Evolutionary conservation across 2,113 vertebrate genomes (phyloP).

Genomic region (Pholis gunnellus): DNA sequence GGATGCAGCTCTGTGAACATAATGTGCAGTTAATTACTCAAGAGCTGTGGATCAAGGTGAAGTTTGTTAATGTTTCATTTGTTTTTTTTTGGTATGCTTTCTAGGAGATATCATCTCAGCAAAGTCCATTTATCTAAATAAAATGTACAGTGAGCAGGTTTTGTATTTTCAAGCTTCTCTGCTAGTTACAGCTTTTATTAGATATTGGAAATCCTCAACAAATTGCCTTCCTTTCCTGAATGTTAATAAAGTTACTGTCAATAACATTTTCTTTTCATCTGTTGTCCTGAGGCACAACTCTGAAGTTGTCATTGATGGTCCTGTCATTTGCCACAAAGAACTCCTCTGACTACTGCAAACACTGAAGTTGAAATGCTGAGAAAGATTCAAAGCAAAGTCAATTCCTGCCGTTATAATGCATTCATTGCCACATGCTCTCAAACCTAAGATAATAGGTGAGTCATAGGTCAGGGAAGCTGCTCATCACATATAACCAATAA

Average conservation of each 20-base stretch:
- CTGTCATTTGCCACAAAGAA: constrained; percentile 37
- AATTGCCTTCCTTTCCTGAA: constrained; percentile 48
- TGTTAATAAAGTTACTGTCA: constrained; percentile 54
- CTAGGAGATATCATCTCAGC: constrained; percentile 63
- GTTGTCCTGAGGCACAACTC: constrained; percentile 38
- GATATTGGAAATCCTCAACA: constrained; percentile 56
- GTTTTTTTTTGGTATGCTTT: constrained; percentile 43
- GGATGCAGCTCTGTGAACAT: constrained; percentile 52
- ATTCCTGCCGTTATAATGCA: neutral
- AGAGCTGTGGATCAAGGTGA: constrained; percentile 76
- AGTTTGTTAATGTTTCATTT: constrained; percentile 57
- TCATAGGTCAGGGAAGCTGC: neutral
- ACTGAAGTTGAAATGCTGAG: constrained; percentile 5
- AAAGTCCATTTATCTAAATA: constrained; percentile 67
- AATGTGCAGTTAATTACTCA: constrained; percentile 69
- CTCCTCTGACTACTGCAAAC: neutral
- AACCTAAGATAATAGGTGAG: neutral
- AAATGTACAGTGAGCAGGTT: constrained; percentile 47
- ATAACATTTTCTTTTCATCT: constrained; percentile 37
- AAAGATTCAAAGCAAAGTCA: neutral
- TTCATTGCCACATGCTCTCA: neutral
- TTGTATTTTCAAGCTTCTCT: constrained; percentile 72
- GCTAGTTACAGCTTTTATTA: constrained; percentile 63
- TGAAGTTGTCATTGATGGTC: constrained; percentile 27
- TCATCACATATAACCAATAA: neutral